phyloP scores from a whole-genome alignment of 2,797 vertebrate species.

The Streptopelia turtur region DNA sequence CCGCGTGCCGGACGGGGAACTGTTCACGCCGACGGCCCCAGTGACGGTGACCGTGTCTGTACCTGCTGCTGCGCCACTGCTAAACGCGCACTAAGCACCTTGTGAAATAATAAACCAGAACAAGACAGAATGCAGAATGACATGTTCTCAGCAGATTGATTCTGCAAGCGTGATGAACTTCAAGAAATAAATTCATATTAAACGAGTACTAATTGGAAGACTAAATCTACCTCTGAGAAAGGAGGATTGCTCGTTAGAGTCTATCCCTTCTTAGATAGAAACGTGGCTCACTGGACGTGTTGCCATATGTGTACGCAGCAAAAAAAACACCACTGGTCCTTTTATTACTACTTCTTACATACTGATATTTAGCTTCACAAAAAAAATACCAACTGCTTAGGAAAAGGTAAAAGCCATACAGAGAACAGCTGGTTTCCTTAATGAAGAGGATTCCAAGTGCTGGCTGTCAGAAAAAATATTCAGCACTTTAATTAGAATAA shows the following conservation, averaged over 20 bases:
- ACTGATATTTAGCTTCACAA: background rate
- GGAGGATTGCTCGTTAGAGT: background rate
- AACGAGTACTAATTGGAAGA: background rate
- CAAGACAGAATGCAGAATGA: background rate
- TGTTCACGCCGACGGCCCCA: background rate
- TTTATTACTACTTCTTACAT: background rate
- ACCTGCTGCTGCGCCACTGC: background rate
- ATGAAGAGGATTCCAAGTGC: background rate
- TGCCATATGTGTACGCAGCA: background rate
- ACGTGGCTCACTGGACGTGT: fast-evolving
- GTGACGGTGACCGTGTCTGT: background rate
- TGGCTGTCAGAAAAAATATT: constrained; percentile 39
- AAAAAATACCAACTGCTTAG: background rate
- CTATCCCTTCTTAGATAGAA: background rate
- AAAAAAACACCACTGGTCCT: background rate
- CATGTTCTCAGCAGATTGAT: background rate
- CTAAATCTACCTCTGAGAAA: background rate
- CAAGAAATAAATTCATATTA: background rate
- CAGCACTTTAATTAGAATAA: constrained; percentile 57
- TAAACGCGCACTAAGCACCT: background rate
- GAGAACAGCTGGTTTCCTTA: constrained; percentile 32
- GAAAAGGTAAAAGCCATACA: constrained; percentile 17
- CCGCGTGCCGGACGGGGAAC: no score
- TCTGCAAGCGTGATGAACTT: background rate
- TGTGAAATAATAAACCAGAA: background rate